Conservation (phyloP, 1,140 invertebrate genomes). For the Homarus americanus region DNA sequence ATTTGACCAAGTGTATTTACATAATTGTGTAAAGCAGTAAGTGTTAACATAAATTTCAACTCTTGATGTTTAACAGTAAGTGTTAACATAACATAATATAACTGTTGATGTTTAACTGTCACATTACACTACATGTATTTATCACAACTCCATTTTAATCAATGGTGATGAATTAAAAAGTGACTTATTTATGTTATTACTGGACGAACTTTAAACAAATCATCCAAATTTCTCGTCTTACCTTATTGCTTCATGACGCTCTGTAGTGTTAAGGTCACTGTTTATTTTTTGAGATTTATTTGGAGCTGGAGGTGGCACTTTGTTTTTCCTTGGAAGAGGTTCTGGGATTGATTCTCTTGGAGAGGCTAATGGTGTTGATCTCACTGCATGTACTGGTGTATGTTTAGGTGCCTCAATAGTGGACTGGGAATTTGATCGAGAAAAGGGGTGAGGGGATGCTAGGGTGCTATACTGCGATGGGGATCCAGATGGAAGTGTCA, state of each 20-base stretch:
- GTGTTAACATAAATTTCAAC: no score
- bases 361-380: slow-evolving; percentile 27
- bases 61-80: no score
- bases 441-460: slow-evolving; percentile 62
- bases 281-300: slow-evolving; percentile 27
- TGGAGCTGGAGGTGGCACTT: slow-evolving; percentile 39
- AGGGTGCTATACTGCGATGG: slow-evolving; percentile 57
- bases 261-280: slow-evolving; percentile 41
- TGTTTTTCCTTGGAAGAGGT: slow-evolving; percentile 59
- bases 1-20: no score
- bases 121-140: no score
- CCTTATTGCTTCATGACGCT: slow-evolving; percentile 65
- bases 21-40: no score
- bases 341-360: slow-evolving; percentile 47
- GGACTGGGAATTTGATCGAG: slow-evolving; percentile 59
- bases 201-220: not conserved
- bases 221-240: not conserved
- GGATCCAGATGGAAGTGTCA: slow-evolving; percentile 36
- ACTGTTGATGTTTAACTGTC: no score
- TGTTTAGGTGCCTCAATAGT: slow-evolving; percentile 41
- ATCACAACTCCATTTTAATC: no score
- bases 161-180: no score
- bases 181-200: no score
- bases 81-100: no score
- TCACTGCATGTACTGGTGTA: slow-evolving; percentile 15